Evolutionary conservation across 2,113 vertebrate genomes (phyloP).

Genomic region (Myiozetetes cayanensis): DNA sequence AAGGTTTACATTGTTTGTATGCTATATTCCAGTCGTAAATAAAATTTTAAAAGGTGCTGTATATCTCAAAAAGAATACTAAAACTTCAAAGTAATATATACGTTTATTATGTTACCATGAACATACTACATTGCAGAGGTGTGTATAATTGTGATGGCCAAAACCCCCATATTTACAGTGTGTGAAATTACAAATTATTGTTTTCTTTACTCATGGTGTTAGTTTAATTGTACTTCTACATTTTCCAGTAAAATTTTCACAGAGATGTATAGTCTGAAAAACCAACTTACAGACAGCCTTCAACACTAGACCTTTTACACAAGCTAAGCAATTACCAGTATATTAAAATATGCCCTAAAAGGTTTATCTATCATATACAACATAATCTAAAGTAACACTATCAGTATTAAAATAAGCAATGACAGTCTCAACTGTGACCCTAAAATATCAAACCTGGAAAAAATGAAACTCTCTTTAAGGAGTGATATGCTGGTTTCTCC

Average conservation of each 20-base stretch:
- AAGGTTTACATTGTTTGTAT: slow-evolving; percentile 67
- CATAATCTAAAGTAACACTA: background rate
- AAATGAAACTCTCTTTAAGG: background rate
- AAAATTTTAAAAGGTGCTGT: slow-evolving; percentile 53
- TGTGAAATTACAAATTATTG: slow-evolving; percentile 42
- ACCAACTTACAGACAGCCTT: slow-evolving; percentile 5
- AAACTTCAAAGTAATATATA: slow-evolving; percentile 54
- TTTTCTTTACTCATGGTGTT: slow-evolving; percentile 45
- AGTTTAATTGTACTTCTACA: slow-evolving; percentile 33
- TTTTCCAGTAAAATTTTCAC: slow-evolving; percentile 36
- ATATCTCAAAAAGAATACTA: slow-evolving; percentile 53
- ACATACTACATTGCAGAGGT: background rate
- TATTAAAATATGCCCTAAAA: background rate
- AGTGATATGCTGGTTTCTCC: background rate
- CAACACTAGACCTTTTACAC: background rate
- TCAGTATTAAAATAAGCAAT: background rate
- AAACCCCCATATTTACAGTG: background rate
- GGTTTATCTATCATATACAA: background rate
- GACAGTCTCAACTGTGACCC: background rate
- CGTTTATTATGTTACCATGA: slow-evolving; percentile 47
- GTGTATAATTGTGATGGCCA: background rate
- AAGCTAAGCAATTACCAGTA: background rate
- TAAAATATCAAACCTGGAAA: background rate
- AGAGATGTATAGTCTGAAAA: background rate
- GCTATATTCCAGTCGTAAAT: slow-evolving; percentile 50